Conservation (phyloP, 30 jellyfish, hydroid and myxozoan species). For the Clytia hemisphaerica region DNA sequence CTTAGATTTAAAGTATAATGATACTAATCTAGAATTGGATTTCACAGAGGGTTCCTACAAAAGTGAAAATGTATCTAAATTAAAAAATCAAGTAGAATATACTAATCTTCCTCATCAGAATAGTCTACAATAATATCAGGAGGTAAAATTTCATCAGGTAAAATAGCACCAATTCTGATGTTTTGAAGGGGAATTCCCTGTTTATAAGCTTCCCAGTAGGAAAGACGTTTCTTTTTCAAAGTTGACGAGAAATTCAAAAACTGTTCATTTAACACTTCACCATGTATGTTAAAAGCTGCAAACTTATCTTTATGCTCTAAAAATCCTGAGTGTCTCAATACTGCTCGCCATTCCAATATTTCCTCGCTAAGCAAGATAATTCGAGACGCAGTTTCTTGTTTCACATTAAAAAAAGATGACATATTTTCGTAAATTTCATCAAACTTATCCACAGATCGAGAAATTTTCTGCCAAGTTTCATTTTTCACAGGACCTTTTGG, state of each 20-base stretch:
- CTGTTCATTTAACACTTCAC: background rate
- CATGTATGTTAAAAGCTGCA: background rate
- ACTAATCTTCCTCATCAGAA: too few relatives aligned
- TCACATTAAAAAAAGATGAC: background rate
- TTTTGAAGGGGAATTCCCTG: background rate
- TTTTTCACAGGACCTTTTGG: background rate
- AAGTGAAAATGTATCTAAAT: too few relatives aligned
- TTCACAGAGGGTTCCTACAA: too few relatives aligned
- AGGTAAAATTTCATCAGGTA: too few relatives aligned
- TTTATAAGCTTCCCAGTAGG: background rate
- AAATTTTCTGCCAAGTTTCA: background rate
- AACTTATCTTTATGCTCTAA: background rate
- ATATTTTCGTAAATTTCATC: background rate
- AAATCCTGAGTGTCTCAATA: background rate
- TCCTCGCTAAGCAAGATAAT: background rate
- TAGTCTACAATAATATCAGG: too few relatives aligned
- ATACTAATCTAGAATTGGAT: too few relatives aligned
- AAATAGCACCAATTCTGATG: too few relatives aligned
- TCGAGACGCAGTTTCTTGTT: background rate
- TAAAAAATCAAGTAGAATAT: too few relatives aligned
- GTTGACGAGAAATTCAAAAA: background rate
- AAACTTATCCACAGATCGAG: conserved; percentile 1
- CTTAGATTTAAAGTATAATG: too few relatives aligned
- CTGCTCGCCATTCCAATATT: conserved; percentile 6
- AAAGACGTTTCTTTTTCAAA: background rate